A percentile compares a stretch with the other conserved stretches of the same genome.
Evolutionary conservation across 2,888 invertebrate species (phyloP).

Genomic region (Diarsia brunnea): DNA sequence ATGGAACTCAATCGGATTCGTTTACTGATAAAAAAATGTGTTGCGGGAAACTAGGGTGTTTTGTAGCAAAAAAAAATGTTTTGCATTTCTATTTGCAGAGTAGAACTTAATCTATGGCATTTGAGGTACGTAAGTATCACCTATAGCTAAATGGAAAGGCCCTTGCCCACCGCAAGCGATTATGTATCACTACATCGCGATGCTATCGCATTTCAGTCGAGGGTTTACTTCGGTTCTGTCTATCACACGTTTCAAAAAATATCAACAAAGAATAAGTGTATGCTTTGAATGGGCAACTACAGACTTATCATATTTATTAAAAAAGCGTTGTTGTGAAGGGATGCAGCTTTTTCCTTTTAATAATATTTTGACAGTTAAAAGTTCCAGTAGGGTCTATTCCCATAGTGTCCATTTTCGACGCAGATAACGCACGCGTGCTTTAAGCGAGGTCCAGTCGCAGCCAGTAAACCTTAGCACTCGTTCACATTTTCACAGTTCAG

Average conservation of each 20-base stretch:
- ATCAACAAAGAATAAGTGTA: background rate
- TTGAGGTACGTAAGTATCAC: background rate
- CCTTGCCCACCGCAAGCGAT: background rate
- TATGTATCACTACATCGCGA: background rate
- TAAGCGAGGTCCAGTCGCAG: background rate
- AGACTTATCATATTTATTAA: no score
- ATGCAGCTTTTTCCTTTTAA: background rate
- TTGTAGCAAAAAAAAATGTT: background rate
- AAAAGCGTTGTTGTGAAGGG: background rate
- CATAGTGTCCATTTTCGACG: background rate
- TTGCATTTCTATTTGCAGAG: background rate
- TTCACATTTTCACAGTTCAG: background rate
- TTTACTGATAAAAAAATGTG: constrained; percentile 33
- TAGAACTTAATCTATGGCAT: background rate
- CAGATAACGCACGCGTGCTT: background rate
- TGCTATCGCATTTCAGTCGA: background rate
- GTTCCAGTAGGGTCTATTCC: background rate
- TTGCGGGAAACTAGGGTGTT: background rate
- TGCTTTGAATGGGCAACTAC: background rate
- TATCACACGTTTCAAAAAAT: background rate
- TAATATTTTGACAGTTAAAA: background rate
- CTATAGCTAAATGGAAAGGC: background rate
- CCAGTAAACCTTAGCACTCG: background rate
- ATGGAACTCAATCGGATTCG: constrained; percentile 53
- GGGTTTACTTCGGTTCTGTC: background rate